phyloP scores from a whole-genome alignment of 2,888 invertebrate species.

The Sarcophaga variegata region DNA sequence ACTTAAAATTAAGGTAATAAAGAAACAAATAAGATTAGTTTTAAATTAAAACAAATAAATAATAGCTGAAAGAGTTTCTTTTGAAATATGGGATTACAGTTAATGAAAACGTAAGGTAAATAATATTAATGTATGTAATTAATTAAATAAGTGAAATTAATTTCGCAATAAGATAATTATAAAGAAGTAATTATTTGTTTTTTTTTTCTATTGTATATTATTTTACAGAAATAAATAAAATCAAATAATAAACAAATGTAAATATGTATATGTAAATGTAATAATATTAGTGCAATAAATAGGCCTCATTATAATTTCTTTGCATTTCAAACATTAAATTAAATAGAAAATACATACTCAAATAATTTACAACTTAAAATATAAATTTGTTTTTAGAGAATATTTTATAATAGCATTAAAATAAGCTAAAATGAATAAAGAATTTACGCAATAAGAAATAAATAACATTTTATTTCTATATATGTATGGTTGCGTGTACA shows the following conservation, averaged over 20 bases:
- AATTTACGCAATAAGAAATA: conserved; percentile 46
- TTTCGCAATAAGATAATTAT: not conserved
- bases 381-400: conserved; percentile 27
- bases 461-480: conserved; percentile 29
- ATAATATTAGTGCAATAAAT: conserved; percentile 53
- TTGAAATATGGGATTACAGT: not conserved
- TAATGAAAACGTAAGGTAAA: not conserved
- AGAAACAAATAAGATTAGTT: conserved; percentile 46
- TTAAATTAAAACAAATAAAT: conserved; percentile 55
- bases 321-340: not conserved
- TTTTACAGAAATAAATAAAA: conserved; percentile 35
- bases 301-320: conserved; percentile 50
- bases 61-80: conserved; percentile 6
- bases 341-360: conserved; percentile 18
- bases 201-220: not conserved
- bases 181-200: not conserved
- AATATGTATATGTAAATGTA: not conserved
- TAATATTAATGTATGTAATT: conserved; percentile 14
- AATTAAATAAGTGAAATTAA: conserved; percentile 6
- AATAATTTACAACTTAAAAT: conserved; percentile 53
- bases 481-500: not conserved
- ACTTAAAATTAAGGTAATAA: conserved; percentile 73
- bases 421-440: conserved; percentile 33
- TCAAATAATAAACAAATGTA: not conserved
- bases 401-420: conserved; percentile 32